Evolutionary conservation across 2,113 vertebrate species (phyloP).

Genomic region (Sula dactylatra): DNA sequence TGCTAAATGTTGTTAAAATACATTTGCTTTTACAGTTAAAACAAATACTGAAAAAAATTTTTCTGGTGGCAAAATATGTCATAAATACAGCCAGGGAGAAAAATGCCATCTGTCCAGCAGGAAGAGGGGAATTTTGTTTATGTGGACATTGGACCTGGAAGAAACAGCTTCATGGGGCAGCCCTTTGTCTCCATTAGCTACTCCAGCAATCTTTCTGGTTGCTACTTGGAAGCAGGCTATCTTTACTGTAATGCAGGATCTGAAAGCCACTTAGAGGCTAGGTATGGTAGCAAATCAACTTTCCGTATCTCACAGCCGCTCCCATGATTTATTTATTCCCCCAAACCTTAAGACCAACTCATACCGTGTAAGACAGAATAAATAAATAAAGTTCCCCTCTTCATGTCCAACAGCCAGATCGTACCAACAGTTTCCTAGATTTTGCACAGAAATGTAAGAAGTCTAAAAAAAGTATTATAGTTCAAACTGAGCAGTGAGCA

Average conservation of each 20-base stretch:
- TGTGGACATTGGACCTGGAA: fast-evolving
- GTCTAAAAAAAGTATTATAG: not conserved
- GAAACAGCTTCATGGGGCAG: not conserved
- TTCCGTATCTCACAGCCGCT: not conserved
- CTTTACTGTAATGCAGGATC: not conserved
- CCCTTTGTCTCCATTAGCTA: not conserved
- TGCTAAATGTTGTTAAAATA: not conserved
- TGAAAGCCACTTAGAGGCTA: not conserved
- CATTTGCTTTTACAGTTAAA: not conserved
- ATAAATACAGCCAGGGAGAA: not conserved
- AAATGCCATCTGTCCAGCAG: not conserved
- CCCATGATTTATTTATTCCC: not conserved
- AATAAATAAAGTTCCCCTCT: not conserved
- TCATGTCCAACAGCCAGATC: not conserved
- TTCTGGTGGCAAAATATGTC: not conserved
- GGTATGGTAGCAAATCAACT: not conserved
- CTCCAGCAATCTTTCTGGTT: not conserved
- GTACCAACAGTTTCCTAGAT: not conserved
- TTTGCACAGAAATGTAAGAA: fast-evolving
- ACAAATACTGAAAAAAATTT: not conserved
- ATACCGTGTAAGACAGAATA: not conserved
- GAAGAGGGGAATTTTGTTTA: not conserved
- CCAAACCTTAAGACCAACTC: not conserved
- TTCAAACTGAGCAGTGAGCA: not conserved
- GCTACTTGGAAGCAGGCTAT: not conserved